Evolutionary conservation across 2,113 vertebrate genomes (phyloP).

Genomic region (Oryzias curvinotus): DNA sequence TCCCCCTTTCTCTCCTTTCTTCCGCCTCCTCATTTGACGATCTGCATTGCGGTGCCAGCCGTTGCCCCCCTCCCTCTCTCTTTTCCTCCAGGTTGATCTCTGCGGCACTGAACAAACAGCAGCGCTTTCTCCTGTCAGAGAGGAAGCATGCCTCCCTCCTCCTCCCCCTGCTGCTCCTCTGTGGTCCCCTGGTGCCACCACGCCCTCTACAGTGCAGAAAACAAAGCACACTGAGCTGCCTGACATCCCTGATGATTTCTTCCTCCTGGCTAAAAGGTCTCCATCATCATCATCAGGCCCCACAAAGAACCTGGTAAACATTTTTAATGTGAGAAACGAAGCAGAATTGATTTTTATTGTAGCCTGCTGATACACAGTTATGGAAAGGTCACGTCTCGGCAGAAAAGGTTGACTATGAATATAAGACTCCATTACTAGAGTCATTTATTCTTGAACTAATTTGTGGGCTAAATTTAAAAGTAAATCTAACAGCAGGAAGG

Average conservation of each 20-base stretch:
- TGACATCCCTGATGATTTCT: background rate
- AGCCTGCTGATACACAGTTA: no score
- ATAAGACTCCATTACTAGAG: no score
- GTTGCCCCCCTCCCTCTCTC: background rate
- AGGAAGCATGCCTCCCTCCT: conserved; percentile 10
- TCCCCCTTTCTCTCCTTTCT: background rate
- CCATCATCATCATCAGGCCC: no score
- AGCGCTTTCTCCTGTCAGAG: conserved; percentile 30
- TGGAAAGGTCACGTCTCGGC: no score
- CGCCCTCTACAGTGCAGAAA: conserved; percentile 44
- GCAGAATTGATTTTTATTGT: no score
- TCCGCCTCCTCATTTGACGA: conserved; percentile 30
- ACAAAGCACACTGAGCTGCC: background rate
- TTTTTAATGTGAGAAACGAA: no score
- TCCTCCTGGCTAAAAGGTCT: background rate
- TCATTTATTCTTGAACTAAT: no score
- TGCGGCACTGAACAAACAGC: conserved; percentile 51
- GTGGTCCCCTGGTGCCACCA: conserved; percentile 8
- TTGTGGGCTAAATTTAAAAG: no score
- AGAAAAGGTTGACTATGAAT: no score
- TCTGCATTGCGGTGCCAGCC: conserved; percentile 57
- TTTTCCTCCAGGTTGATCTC: conserved; percentile 32
- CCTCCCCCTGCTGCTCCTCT: background rate
- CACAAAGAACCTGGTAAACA: no score
- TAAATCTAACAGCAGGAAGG: no score